Evolutionary conservation across 1,140 invertebrate species (phyloP).

Genomic region (Trachymyrmex septentrionalis): DNA sequence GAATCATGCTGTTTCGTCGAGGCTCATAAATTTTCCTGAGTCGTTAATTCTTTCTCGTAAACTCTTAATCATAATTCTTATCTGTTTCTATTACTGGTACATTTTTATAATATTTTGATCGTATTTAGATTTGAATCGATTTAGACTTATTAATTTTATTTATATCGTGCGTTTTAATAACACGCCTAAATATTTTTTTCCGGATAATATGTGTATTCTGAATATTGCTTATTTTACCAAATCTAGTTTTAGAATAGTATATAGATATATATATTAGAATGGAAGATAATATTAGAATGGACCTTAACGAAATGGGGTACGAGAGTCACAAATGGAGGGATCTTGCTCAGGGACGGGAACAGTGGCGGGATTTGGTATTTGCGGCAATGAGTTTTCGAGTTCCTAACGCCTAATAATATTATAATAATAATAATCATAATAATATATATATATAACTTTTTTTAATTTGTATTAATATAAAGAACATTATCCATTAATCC

Average conservation of each 20-base stretch:
- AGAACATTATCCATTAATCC: background rate
- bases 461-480: constrained; percentile 2
- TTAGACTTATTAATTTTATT: background rate
- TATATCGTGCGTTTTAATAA: background rate
- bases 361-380: no score
- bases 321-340: no score
- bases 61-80: constrained; percentile 11
- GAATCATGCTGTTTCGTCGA: background rate
- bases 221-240: background rate
- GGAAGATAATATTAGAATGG: no score
- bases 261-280: no score
- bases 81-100: background rate
- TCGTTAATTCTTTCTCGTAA: constrained; percentile 14
- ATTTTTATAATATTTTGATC: background rate
- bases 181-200: background rate
- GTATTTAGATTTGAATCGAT: background rate
- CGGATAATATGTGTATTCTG: background rate
- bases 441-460: background rate
- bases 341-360: no score
- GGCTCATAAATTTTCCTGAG: constrained; percentile 4
- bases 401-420: no score
- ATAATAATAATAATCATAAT: no score
- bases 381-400: no score
- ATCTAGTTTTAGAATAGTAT: background rate
- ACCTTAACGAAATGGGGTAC: no score